Conservation (phyloP, 2,113 vertebrate genomes). For the Brachirus orientalis region DNA sequence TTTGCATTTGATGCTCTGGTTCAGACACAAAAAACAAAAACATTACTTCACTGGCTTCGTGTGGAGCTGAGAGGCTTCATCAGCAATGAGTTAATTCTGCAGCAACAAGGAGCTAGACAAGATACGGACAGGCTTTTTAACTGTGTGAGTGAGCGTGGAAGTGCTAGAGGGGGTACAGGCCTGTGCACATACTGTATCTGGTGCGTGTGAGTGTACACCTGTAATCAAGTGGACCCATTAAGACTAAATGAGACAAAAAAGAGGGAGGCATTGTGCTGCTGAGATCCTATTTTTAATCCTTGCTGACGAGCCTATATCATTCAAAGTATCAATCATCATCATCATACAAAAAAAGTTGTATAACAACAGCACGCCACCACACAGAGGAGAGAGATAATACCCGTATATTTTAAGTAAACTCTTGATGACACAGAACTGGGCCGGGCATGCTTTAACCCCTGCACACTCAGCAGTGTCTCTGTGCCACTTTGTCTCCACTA, state of each 20-base stretch:
- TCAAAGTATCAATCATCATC: conserved; percentile 52
- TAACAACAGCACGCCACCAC: conserved; percentile 28
- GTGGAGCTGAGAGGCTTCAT: too few species aligned
- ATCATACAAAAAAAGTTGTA: conserved; percentile 36
- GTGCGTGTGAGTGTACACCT: conserved; percentile 11
- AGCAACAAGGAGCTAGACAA: conserved; percentile 34
- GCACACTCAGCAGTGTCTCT: conserved; percentile 54
- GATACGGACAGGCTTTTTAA: conserved; percentile 26
- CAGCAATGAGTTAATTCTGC: too few species aligned
- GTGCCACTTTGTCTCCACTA: conserved; percentile 66
- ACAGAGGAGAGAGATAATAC: conserved; percentile 47
- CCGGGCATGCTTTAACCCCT: conserved; percentile 53
- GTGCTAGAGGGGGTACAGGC: conserved; percentile 40
- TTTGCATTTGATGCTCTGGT: too few species aligned
- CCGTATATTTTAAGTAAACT: conserved; percentile 58
- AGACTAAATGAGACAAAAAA: conserved; percentile 38
- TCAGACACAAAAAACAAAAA: too few species aligned
- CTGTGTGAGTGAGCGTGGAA: conserved; percentile 26
- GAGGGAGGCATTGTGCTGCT: conserved; percentile 35
- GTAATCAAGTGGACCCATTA: conserved; percentile 53
- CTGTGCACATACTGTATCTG: conserved; percentile 22
- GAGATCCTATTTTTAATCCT: conserved; percentile 41
- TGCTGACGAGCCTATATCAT: conserved; percentile 41
- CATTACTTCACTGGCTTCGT: too few species aligned
- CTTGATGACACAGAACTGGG: conserved; percentile 60